Conservation (phyloP, 2,113 vertebrate species). For the Atractosteus spatula region DNA sequence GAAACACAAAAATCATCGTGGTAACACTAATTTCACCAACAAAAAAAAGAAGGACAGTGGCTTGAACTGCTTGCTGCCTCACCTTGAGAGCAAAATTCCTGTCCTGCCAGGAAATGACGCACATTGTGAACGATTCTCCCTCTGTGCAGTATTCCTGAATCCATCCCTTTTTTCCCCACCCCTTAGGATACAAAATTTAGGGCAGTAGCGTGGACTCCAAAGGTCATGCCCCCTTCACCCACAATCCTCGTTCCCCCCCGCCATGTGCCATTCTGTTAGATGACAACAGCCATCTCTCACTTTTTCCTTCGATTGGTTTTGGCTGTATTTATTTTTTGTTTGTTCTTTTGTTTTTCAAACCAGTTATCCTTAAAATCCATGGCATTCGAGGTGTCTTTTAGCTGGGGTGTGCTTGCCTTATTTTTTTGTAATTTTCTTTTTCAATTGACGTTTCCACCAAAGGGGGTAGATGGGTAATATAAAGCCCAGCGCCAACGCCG, state of each 20-base stretch:
- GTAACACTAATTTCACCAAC: no score
- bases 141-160: not conserved
- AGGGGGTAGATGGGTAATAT: constrained; percentile 51
- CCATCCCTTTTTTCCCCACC: constrained; percentile 33
- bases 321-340: constrained; percentile 2
- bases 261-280: no score
- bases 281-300: no score
- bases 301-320: no score
- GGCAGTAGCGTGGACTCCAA: constrained; percentile 64
- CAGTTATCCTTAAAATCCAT: no score
- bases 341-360: constrained; percentile 30
- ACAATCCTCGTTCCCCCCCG: constrained; percentile 37
- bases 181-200: constrained; percentile 56
- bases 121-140: constrained; percentile 4
- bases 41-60: no score
- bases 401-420: constrained; percentile 25
- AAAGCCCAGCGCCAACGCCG: constrained; percentile 34
- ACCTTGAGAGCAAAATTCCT: not conserved
- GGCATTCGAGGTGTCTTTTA: not conserved
- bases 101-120: no score
- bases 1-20: no score
- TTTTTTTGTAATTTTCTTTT: constrained; percentile 24
- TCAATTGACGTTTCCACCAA: constrained; percentile 22
- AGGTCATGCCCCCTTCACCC: constrained; percentile 46
- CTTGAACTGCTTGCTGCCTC: not conserved